Percentiles rank a stretch among this genome's conserved stretches.
These are phyloP conservation scores for Chionodraco myersi DNA, from an alignment of 2,113 vertebrate species.

Conservation along the genomic window DNA sequence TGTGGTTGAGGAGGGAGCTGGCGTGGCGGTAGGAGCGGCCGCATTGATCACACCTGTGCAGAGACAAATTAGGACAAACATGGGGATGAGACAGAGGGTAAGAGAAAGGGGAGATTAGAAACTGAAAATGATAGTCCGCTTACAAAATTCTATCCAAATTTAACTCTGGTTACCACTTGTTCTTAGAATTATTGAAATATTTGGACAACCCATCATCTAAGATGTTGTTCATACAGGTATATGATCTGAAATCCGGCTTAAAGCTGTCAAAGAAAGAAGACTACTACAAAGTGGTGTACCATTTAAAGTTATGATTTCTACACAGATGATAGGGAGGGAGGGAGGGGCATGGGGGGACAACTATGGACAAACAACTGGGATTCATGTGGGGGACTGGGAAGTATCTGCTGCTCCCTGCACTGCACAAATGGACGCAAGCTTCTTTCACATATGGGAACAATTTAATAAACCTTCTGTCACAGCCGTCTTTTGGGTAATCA, in stretches of 20 bases:
- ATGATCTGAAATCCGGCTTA: slow-evolving; percentile 88
- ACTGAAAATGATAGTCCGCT: not conserved
- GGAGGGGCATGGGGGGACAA: slow-evolving; percentile 24
- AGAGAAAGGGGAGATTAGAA: slow-evolving; percentile 35
- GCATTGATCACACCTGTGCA: slow-evolving; percentile 86
- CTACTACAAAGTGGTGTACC: slow-evolving; percentile 70
- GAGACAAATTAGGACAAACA: slow-evolving; percentile 27
- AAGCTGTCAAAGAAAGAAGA: slow-evolving; percentile 51
- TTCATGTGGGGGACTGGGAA: slow-evolving; percentile 51
- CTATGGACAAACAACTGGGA: slow-evolving; percentile 38
- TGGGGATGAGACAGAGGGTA: not conserved
- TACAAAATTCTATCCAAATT: slow-evolving; percentile 27
- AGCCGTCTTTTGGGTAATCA: slow-evolving; percentile 27
- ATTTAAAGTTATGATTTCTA: slow-evolving; percentile 47
- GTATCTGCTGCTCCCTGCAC: slow-evolving; percentile 77
- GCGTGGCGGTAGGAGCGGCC: slow-evolving; percentile 75
- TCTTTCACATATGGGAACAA: slow-evolving; percentile 21
- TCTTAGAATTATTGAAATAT: slow-evolving; percentile 16
- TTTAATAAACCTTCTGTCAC: slow-evolving; percentile 11
- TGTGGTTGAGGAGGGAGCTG: slow-evolving; percentile 75
- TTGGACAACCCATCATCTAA: slow-evolving; percentile 16
- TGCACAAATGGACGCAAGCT: slow-evolving; percentile 64
- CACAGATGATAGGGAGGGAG: slow-evolving; percentile 42
- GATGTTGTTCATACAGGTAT: slow-evolving; percentile 83
- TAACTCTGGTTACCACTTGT: slow-evolving; percentile 72